Conservation (phyloP, 2,888 invertebrate species). For the Lacanobia wlatinum region DNA sequence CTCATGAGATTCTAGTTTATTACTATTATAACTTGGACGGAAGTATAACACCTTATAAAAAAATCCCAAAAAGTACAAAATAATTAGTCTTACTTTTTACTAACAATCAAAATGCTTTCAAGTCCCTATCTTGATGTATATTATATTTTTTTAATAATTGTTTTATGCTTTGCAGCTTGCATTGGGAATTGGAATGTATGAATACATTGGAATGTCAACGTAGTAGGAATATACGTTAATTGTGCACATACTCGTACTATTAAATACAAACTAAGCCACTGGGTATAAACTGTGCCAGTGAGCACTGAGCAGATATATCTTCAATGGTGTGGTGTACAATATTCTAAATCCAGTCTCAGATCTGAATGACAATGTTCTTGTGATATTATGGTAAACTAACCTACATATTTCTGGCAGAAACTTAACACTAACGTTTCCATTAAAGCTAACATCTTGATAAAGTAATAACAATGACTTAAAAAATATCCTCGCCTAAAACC, state of each 20-base stretch:
- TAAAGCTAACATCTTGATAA: slow-evolving; percentile 65
- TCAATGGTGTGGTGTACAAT: slow-evolving; percentile 4
- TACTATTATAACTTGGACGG: slow-evolving; percentile 57
- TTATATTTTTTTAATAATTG: slow-evolving; percentile 11
- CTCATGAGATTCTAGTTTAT: slow-evolving; percentile 52
- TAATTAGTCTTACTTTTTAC: slow-evolving; percentile 15
- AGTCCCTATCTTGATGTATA: slow-evolving; percentile 16
- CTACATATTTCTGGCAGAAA: slow-evolving; percentile 52
- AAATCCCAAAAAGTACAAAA: slow-evolving; percentile 30
- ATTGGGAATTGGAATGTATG: slow-evolving; percentile 41
- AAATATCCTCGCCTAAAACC: slow-evolving; percentile 53
- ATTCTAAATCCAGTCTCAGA: slow-evolving; percentile 11
- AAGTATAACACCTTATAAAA: slow-evolving; percentile 32
- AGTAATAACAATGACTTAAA: slow-evolving; percentile 66
- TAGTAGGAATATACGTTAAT: slow-evolving; percentile 11
- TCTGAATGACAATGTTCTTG: slow-evolving; percentile 17
- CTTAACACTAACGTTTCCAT: slow-evolving; percentile 53
- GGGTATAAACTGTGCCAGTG: slow-evolving; percentile 36
- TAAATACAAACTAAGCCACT: slow-evolving; percentile 36
- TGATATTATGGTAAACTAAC: slow-evolving; percentile 41
- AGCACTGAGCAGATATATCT: slow-evolving; percentile 10
- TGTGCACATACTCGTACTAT: slow-evolving; percentile 17
- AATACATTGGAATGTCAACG: slow-evolving; percentile 51
- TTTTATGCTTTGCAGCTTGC: slow-evolving; percentile 34
- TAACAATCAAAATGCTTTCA: slow-evolving; percentile 8